phyloP scores from a whole-genome alignment of 2,113 vertebrate species.

The Pholis gunnellus region DNA sequence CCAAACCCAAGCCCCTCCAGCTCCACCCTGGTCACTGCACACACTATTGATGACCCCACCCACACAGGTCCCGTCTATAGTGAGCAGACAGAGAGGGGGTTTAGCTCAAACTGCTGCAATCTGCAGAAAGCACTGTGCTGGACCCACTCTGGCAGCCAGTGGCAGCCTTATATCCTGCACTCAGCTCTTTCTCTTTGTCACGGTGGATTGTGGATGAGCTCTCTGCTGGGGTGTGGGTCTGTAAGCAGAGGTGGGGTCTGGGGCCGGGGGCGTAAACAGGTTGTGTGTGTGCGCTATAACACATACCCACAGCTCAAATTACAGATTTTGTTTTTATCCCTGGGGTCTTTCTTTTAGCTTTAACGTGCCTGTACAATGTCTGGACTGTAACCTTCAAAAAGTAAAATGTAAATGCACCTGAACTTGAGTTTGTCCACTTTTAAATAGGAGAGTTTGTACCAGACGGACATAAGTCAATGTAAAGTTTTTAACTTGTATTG shows the following conservation, averaged over 20 bases:
- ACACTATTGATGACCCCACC: conserved; percentile 64
- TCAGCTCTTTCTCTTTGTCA: conserved; percentile 86
- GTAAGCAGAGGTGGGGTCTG: conserved; percentile 51
- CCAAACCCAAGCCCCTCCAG: conserved; percentile 34
- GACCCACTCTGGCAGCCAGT: conserved; percentile 74
- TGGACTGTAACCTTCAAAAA: background rate
- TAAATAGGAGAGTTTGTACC: background rate
- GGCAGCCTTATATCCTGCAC: conserved; percentile 74
- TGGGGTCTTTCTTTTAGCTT: conserved; percentile 4
- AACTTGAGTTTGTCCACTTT: background rate
- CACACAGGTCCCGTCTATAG: conserved; percentile 70
- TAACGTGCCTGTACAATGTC: conserved; percentile 1
- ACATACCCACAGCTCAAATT: conserved; percentile 8
- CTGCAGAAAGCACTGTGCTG: conserved; percentile 81
- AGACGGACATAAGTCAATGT: background rate
- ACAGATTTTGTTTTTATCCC: conserved; percentile 14
- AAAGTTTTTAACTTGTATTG: background rate
- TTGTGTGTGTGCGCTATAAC: conserved; percentile 44
- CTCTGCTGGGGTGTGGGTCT: conserved; percentile 59
- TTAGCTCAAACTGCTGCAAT: conserved; percentile 83
- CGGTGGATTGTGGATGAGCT: conserved; percentile 77
- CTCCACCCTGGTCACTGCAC: conserved; percentile 47
- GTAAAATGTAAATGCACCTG: background rate
- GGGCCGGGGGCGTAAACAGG: conserved; percentile 66
- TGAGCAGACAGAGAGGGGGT: conserved; percentile 78